phyloP scores from a whole-genome alignment of 2,888 invertebrate genomes.

The Hoplodrina blanda region DNA sequence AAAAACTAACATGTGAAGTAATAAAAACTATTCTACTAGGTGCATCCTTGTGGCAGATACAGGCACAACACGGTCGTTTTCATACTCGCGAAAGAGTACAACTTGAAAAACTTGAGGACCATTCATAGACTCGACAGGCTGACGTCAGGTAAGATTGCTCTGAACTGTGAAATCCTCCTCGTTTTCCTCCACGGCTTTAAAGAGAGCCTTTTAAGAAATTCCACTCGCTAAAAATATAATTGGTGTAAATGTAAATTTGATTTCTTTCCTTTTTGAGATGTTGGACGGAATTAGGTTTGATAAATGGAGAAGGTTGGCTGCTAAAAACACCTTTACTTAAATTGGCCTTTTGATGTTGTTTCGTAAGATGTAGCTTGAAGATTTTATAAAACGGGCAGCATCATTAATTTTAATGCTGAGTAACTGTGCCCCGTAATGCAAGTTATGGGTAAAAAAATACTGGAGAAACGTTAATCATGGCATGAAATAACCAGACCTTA shows the following conservation, averaged over 20 bases:
- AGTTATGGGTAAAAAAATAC: not conserved
- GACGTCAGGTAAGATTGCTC: conserved; percentile 93
- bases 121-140: conserved; percentile 99
- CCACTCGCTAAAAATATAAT: conserved; percentile 17
- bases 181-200: conserved; percentile 28
- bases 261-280: conserved; percentile 20
- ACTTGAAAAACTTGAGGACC: conserved; percentile 97
- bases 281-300: conserved; percentile 8
- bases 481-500: not conserved
- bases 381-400: not conserved
- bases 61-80: conserved; percentile 99
- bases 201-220: conserved; percentile 32
- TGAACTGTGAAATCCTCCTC: conserved; percentile 37
- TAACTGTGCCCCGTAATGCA: not conserved
- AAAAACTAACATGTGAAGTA: conserved; percentile 33
- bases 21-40: conserved; percentile 89
- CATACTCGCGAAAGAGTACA: conserved; percentile 98
- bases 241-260: conserved; percentile 15
- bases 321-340: not conserved
- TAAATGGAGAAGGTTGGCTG: conserved; percentile 12
- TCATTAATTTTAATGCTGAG: not conserved
- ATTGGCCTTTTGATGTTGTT: not conserved
- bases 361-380: not conserved
- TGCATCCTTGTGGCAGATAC: conserved; percentile 99
- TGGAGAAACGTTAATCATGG: not conserved